These are phyloP conservation scores for Argyra leucocephala DNA, from an alignment of 2,888 invertebrate genomes.

Conservation along the genomic window DNA sequence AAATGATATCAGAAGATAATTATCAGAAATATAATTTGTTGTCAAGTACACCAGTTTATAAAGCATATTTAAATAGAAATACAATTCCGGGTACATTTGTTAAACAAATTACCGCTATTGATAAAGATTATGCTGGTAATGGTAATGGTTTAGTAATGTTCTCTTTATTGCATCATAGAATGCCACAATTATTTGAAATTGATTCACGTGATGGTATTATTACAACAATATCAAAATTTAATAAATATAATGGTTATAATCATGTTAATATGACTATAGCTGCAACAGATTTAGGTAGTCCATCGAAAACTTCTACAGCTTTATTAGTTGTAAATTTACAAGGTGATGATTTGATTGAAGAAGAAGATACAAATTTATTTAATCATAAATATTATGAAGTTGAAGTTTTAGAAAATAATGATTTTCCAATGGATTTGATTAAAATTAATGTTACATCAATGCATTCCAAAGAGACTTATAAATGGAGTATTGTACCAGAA, in stretches of 20 bases:
- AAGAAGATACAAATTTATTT: slow-evolving; percentile 43
- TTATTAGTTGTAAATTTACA: slow-evolving; percentile 58
- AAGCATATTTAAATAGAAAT: slow-evolving; percentile 64
- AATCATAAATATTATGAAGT: slow-evolving; percentile 69
- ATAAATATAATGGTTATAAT: slow-evolving; percentile 40
- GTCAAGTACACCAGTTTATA: slow-evolving; percentile 56
- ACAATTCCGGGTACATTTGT: slow-evolving; percentile 64
- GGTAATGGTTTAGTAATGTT: slow-evolving; percentile 79
- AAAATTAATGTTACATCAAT: slow-evolving; percentile 66
- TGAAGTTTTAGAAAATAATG: slow-evolving; percentile 71
- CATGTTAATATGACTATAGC: slow-evolving; percentile 67
- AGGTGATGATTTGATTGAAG: slow-evolving; percentile 32
- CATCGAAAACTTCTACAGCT: slow-evolving; percentile 71
- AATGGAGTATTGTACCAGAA: slow-evolving; percentile 55
- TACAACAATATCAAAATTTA: slow-evolving; percentile 56
- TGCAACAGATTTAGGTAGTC: slow-evolving; percentile 77
- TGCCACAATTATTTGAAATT: slow-evolving; percentile 60
- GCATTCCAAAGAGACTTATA: slow-evolving; percentile 54
- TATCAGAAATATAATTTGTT: slow-evolving; percentile 11
- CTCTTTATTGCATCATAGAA: slow-evolving; percentile 58
- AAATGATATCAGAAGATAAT: slow-evolving; percentile 17
- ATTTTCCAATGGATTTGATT: slow-evolving; percentile 62
- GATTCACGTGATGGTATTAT: slow-evolving; percentile 79
- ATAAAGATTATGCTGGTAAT: slow-evolving; percentile 73
- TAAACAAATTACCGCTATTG: slow-evolving; percentile 69